phyloP scores from a whole-genome alignment of 2,888 invertebrate species.

The Saturnia pavonia region DNA sequence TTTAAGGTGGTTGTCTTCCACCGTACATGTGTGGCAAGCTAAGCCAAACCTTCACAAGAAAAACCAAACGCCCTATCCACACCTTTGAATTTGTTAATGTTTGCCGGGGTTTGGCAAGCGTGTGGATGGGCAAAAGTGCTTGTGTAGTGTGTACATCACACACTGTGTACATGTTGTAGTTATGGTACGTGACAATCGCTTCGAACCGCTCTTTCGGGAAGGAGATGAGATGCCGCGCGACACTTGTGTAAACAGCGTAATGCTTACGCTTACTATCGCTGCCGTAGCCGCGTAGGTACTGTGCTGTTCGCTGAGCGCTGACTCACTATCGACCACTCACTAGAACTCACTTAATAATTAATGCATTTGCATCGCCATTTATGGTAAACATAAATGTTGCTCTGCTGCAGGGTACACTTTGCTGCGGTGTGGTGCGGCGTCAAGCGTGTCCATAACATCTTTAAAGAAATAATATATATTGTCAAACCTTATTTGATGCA shows the following conservation, averaged over 20 bases:
- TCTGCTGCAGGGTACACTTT: no score
- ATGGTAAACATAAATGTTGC: neutral
- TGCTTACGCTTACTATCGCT: no score
- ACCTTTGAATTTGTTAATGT: no score
- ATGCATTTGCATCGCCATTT: neutral
- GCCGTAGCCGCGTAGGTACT: no score
- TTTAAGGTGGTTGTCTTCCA: no score
- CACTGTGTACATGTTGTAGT: neutral
- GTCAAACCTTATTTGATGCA: neutral
- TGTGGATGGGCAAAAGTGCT: neutral
- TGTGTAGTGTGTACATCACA: no score
- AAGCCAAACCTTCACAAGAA: no score
- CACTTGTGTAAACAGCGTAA: no score
- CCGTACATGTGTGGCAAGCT: no score
- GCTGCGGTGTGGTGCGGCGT: neutral
- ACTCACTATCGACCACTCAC: neutral
- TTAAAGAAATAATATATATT: slow-evolving; percentile 3
- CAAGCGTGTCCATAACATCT: neutral
- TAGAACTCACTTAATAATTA: neutral
- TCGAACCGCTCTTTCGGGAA: neutral
- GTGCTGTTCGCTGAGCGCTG: neutral
- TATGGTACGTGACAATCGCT: neutral
- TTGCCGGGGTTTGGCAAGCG: no score
- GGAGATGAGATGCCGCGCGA: no score
- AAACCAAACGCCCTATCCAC: no score